phyloP scores from a whole-genome alignment of 2,888 invertebrate species.

The Elmis aenea region DNA sequence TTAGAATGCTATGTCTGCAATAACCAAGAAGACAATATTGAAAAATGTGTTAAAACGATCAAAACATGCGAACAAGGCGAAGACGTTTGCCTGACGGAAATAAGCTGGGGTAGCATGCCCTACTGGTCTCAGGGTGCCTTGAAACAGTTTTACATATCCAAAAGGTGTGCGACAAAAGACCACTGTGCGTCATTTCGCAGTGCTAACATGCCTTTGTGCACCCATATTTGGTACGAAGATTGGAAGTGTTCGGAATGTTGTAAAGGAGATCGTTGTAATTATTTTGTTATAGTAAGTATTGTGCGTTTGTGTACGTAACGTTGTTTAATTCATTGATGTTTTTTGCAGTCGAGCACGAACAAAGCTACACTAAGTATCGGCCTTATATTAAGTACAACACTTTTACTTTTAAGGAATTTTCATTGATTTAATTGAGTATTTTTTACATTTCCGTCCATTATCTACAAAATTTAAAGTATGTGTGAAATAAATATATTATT shows the following conservation, averaged over 20 bases:
- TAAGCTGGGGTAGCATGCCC: constrained; percentile 93
- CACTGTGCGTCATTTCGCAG: constrained; percentile 70
- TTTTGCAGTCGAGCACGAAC: not conserved
- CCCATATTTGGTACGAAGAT: constrained; percentile 92
- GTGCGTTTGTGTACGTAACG: too few species aligned
- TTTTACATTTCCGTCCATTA: too few species aligned
- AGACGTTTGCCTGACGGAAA: constrained; percentile 82
- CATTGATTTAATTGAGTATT: too few species aligned
- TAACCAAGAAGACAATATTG: constrained; percentile 85
- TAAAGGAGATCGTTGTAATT: constrained; percentile 92
- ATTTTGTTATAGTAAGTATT: constrained; percentile 84
- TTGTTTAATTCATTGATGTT: not conserved
- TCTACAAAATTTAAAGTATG: too few species aligned
- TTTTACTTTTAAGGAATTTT: too few species aligned
- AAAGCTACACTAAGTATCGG: too few species aligned
- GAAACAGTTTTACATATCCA: constrained; percentile 90
- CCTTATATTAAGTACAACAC: too few species aligned
- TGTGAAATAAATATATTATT: too few species aligned
- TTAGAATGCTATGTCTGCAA: constrained; percentile 95
- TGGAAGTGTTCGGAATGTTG: constrained; percentile 97
- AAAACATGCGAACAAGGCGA: constrained; percentile 84
- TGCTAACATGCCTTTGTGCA: constrained; percentile 71
- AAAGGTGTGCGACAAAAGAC: constrained; percentile 77
- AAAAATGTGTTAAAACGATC: constrained; percentile 89
- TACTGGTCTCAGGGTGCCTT: constrained; percentile 92